Evolutionary conservation across 1,140 invertebrate genomes (phyloP), one percentile per base, ranked within the genome.

Genomic region (Vanessa atalanta): DNA sequence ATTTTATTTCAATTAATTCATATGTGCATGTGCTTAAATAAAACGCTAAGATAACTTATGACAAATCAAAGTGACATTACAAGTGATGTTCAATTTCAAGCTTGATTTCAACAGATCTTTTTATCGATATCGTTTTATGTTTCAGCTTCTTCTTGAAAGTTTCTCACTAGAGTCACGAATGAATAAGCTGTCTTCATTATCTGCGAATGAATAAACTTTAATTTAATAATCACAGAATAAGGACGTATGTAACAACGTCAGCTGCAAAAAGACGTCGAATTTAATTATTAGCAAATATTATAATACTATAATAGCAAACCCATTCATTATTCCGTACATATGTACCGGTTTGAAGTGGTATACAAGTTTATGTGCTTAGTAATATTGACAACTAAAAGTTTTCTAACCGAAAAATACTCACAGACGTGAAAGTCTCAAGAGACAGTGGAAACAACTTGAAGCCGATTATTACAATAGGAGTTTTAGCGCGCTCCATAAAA

Each of bases 381-480:
- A 31, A n/a, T 20, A 55, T 55, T 55, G 51, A 8, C 9, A 55
- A 23, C n/a, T 20, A 20, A 31, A 60, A 15, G 23, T 60, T 15
- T 47, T 64, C 14, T 13, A 20, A 64, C 15, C 0, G 43, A 23
- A 12, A n/a, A 9, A 15, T 63, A 80, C 82, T 84, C 77, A 90
- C 88, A 73, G 84, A 81, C 70, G 78, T 79, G 76, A 91, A 92
- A 14, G 84, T 90, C n/a, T 73, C 71, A 47, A 91, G 79, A 51
- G 87, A 87, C 16, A 92, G 65, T 47, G 81, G 80, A 64, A 92
- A 88, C 76, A 90, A 76, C 70, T 88, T 86, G n/a, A 84, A 79
- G 11, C 85, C 86, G 12, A 79, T 85, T 26, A 93, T 76, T 3
- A 79, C 73, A 53, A 90, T 79, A 7, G 86, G 83, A 14, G 60